Base-by-base conservation (phyloP, 1,140 invertebrate genomes). In the Rhagoletis zephyria region DNA sequence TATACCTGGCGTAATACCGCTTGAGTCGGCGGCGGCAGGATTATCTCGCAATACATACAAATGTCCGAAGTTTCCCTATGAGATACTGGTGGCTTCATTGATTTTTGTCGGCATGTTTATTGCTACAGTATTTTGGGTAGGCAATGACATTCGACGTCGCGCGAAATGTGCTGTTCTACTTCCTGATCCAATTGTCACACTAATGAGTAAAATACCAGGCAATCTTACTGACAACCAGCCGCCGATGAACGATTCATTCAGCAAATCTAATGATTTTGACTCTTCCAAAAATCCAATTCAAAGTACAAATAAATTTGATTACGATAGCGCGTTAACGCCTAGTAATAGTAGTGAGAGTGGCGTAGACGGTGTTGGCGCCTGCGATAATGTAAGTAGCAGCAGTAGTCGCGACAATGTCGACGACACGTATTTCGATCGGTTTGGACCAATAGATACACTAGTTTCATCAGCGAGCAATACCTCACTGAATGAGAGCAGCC, bases 301-400 rank as follows among this genome's bases (percentile, higher is more conserved):
- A 56, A 48, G 14, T 16, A 40, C 16, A 6, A 42, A 14, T 7
- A 16, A 7, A 48, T 48, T 42, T 74, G 14, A 45, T 48, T 42
- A 45, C 10, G 67, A 10, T 1, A 16, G 10, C 16, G 45, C 42
- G 4, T 74, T 14, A 3, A 40, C 61, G 10, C 4, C 40, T 16
- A 48, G 67, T 74, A n/a, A n/a, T n/a, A 48, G 67, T 16, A 48
- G 67, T 74, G 67, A 74, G 16, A 74, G 67, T 74, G 67, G 67
- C 45, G 67, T 74, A 4, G 40, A 16, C 45, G 67, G 67, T 10
- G 14, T 74, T 74, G 42, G 67, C 12, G 67, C 10, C 12, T 10
- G 4, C 3, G 67, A 48, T 14, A 74, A 12, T 74, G 67, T 45
- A 12, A 74, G 40, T 45, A 40, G 30, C 1, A 74, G 67, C n/a